phyloP scores from a whole-genome alignment of 23 tunicate genomes.

The Halocynthia aurantium region DNA sequence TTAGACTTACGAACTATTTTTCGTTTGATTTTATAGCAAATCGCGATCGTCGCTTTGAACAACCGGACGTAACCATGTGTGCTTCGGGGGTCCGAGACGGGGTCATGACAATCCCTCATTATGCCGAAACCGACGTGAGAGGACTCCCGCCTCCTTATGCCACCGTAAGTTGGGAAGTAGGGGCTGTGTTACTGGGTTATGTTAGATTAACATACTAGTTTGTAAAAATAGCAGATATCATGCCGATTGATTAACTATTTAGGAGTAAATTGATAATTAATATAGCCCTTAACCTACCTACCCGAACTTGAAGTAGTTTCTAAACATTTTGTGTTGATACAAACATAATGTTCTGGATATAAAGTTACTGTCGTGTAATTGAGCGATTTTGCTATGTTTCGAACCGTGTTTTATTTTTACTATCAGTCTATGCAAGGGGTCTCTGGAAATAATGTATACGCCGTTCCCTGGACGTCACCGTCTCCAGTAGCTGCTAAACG shows the following conservation, averaged over 20 bases:
- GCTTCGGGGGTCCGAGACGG: constrained; percentile 17
- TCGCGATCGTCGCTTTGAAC: constrained; percentile 18
- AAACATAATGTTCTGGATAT: too few relatives aligned
- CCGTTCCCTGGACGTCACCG: constrained; percentile 58
- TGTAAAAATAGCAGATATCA: background rate
- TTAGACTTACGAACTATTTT: background rate
- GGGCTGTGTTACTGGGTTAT: background rate
- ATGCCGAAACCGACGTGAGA: constrained; percentile 57
- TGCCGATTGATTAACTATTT: background rate
- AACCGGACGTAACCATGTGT: constrained; percentile 29
- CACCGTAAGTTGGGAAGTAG: background rate
- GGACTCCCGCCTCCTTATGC: constrained; percentile 18
- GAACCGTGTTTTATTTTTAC: background rate
- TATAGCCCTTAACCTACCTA: too few relatives aligned
- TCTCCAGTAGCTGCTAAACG: constrained; percentile 17
- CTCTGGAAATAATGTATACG: constrained; percentile 70
- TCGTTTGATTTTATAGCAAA: background rate
- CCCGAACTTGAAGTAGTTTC: too few relatives aligned
- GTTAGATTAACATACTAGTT: too few relatives aligned
- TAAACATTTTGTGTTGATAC: too few relatives aligned
- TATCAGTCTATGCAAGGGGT: constrained; percentile 69
- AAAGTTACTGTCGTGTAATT: too few relatives aligned
- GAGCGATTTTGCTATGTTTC: background rate
- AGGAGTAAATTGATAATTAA: too few relatives aligned
- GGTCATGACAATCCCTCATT: constrained; percentile 32